These are phyloP conservation scores for Drosophila leontia DNA, from an alignment of 1,140 invertebrate genomes.

Conservation along the genomic window DNA sequence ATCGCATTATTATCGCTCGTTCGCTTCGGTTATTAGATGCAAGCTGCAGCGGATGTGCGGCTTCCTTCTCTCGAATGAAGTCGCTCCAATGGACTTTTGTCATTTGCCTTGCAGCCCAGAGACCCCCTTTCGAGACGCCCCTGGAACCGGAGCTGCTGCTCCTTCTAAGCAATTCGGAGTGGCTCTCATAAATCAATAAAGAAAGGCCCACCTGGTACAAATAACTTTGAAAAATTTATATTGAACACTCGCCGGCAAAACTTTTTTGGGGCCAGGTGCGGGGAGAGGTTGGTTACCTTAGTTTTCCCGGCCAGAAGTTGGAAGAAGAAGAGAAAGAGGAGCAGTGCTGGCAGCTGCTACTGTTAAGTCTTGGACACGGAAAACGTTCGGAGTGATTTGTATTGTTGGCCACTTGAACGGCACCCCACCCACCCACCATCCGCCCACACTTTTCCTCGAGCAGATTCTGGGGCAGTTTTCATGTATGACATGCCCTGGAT, in stretches of 20 bases:
- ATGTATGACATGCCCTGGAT: slow-evolving; percentile 40
- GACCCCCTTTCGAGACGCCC: slow-evolving; percentile 9
- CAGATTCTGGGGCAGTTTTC: slow-evolving; percentile 17
- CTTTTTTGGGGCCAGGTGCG: slow-evolving; percentile 44
- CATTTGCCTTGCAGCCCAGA: slow-evolving; percentile 54
- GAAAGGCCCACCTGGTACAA: slow-evolving; percentile 74
- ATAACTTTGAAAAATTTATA: slow-evolving; percentile 79
- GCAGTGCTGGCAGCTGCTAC: slow-evolving; percentile 46
- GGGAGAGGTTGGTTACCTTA: not conserved
- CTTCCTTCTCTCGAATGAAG: slow-evolving; percentile 54
- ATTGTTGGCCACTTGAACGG: slow-evolving; percentile 35
- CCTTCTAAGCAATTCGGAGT: slow-evolving; percentile 45
- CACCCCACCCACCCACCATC: not conserved
- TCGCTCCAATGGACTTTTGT: slow-evolving; percentile 55
- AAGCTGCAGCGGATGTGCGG: slow-evolving; percentile 79
- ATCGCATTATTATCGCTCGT: slow-evolving; percentile 68
- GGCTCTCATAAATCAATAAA: slow-evolving; percentile 76
- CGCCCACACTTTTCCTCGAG: slow-evolving; percentile 10
- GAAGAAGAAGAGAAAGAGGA: not conserved
- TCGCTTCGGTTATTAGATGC: slow-evolving; percentile 73
- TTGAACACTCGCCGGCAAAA: slow-evolving; percentile 60
- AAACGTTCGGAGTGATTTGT: slow-evolving; percentile 44
- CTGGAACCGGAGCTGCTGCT: slow-evolving; percentile 8
- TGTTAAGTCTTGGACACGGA: slow-evolving; percentile 43
- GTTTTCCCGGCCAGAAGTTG: slow-evolving; percentile 9